These are phyloP conservation scores for Pollenia labialis DNA, from an alignment of 2,888 invertebrate genomes.

Conservation along the genomic window DNA sequence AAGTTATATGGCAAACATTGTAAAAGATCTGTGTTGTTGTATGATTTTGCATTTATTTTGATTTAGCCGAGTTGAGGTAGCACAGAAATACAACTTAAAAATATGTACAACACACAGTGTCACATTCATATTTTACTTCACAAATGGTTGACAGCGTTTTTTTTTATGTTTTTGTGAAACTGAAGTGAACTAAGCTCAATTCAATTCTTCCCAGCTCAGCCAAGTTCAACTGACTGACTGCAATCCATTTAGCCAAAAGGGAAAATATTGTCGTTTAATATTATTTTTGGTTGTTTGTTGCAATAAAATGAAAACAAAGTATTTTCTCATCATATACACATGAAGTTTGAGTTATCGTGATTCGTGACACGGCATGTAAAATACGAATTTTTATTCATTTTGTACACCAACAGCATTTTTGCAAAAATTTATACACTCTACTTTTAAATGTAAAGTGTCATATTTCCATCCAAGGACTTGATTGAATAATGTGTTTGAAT, in stretches of 20 bases:
- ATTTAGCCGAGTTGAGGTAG: slow-evolving; percentile 12
- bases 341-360: slow-evolving; percentile 73
- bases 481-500: no score
- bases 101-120: background rate
- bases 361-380: slow-evolving; percentile 79
- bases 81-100: slow-evolving; percentile 1
- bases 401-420: slow-evolving; percentile 1
- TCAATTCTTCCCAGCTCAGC: slow-evolving; percentile 1
- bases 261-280: slow-evolving; percentile 57
- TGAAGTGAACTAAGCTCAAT: background rate
- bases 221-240: slow-evolving; percentile 37
- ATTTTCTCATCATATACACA: slow-evolving; percentile 35
- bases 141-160: background rate
- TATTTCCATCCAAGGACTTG: no score
- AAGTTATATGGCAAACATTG: slow-evolving; percentile 68
- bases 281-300: slow-evolving; percentile 48
- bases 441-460: background rate
- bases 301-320: slow-evolving; percentile 20
- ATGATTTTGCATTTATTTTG: slow-evolving; percentile 28
- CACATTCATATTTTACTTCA: background rate
- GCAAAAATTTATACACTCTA: slow-evolving; percentile 1
- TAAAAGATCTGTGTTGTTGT: slow-evolving; percentile 49
- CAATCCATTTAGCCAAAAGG: slow-evolving; percentile 70
- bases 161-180: background rate
- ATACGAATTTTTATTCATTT: slow-evolving; percentile 59